phyloP scores from a whole-genome alignment of 2,113 vertebrate genomes.

The Fulica atra region DNA sequence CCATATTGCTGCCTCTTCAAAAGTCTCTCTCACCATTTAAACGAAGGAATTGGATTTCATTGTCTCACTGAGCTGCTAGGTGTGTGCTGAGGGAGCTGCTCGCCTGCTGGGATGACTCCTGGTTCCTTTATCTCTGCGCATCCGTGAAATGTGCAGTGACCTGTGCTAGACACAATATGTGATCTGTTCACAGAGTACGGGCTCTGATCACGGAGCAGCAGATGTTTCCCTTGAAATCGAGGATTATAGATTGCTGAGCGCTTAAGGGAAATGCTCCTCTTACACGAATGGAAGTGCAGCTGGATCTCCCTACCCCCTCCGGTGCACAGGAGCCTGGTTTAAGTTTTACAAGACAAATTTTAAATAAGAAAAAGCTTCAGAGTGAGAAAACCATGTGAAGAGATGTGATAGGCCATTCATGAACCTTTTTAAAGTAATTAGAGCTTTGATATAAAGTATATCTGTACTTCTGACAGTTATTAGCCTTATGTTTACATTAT shows the following conservation, averaged over 20 bases:
- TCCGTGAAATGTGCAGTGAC: not conserved
- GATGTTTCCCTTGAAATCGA: not conserved
- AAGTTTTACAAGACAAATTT: not conserved
- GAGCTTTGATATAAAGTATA: not conserved
- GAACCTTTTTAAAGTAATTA: not conserved
- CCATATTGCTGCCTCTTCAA: fast-evolving
- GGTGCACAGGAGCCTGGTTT: not conserved
- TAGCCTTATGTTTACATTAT: not conserved
- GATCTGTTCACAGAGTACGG: not conserved
- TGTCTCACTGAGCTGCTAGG: fast-evolving
- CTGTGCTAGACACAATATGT: fast-evolving
- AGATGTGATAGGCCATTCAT: not conserved
- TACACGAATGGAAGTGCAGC: not conserved
- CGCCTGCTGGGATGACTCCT: not conserved
- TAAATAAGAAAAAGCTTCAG: not conserved
- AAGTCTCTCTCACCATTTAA: not conserved
- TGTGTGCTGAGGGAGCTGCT: not conserved
- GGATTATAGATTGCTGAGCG: too few species aligned
- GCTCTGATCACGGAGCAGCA: not conserved
- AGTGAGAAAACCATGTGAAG: not conserved
- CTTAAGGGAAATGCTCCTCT: not conserved
- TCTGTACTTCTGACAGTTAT: not conserved
- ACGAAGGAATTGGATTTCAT: fast-evolving
- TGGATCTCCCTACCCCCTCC: not conserved
- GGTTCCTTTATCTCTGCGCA: not conserved